phyloP scores from a whole-genome alignment of 2,888 invertebrate genomes.

The Heliconius hortense region DNA sequence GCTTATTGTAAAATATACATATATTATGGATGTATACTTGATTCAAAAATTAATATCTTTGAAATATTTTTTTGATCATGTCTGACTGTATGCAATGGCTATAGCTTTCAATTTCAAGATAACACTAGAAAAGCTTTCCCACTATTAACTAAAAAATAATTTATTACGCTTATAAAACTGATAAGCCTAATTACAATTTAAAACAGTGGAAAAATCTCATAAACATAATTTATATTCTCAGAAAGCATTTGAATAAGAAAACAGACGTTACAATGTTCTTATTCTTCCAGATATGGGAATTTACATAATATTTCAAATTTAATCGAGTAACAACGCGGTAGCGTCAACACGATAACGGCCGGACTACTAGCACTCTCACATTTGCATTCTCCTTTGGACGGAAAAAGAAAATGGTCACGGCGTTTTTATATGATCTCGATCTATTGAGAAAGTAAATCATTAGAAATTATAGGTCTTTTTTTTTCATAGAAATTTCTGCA shows the following conservation, averaged over 20 bases:
- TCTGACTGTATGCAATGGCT: too few relatives aligned
- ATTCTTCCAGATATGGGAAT: conserved; percentile 18
- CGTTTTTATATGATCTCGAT: conserved; percentile 58
- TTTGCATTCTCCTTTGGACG: conserved; percentile 68
- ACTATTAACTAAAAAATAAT: neutral
- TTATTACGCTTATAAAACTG: neutral
- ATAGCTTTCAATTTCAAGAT: neutral
- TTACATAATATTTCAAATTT: conserved; percentile 37
- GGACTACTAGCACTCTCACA: conserved; percentile 47
- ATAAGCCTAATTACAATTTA: conserved; percentile 9
- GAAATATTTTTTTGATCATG: too few relatives aligned
- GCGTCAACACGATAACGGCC: conserved; percentile 46
- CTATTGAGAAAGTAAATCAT: conserved; percentile 65
- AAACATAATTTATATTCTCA: neutral
- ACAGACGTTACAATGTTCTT: conserved; percentile 30
- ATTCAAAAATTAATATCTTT: too few relatives aligned
- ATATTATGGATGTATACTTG: neutral
- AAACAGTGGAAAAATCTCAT: neutral
- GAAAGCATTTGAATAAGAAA: conserved; percentile 25
- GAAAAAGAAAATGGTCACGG: conserved; percentile 65
- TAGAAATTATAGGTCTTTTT: conserved; percentile 54
- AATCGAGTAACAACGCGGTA: conserved; percentile 41
- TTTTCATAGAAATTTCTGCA: conserved; percentile 12
- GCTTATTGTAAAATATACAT: neutral
- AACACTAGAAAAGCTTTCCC: neutral